A percentile compares a stretch with the other conserved stretches of the same genome.
Evolutionary conservation across 2,888 invertebrate genomes (phyloP).

Genomic region (Netelia virgata): DNA sequence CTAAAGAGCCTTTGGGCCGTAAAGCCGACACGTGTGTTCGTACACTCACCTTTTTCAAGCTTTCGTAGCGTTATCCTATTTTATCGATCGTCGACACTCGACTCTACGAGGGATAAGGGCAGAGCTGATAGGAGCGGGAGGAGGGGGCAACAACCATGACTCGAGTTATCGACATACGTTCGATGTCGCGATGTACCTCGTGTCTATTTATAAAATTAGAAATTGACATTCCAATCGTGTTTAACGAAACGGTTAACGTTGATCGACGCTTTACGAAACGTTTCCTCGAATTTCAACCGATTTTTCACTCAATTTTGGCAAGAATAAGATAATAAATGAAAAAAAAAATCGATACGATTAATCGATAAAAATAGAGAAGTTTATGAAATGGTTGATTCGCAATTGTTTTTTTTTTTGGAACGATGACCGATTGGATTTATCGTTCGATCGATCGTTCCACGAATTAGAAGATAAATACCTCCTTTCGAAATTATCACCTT

Average conservation of each 20-base stretch:
- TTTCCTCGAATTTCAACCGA: too few species aligned
- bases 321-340: background rate
- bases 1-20: background rate
- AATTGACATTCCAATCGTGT: slow-evolving; percentile 14
- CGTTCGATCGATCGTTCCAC: too few species aligned
- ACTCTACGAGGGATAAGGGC: background rate
- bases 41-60: slow-evolving; percentile 20
- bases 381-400: too few species aligned
- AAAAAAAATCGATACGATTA: background rate
- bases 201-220: slow-evolving; percentile 46
- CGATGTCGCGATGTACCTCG: background rate
- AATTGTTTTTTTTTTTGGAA: too few species aligned
- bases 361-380: background rate
- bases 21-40: background rate
- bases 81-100: slow-evolving; percentile 32
- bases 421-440: too few species aligned
- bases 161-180: background rate
- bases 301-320: background rate
- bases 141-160: background rate
- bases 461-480: too few species aligned
- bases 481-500: too few species aligned
- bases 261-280: background rate
- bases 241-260: background rate
- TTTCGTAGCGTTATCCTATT: slow-evolving; percentile 8
- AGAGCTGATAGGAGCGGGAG: background rate